These are phyloP conservation scores for Polyodon spathula DNA, from an alignment of 2,113 vertebrate species.

Conservation along the genomic window DNA sequence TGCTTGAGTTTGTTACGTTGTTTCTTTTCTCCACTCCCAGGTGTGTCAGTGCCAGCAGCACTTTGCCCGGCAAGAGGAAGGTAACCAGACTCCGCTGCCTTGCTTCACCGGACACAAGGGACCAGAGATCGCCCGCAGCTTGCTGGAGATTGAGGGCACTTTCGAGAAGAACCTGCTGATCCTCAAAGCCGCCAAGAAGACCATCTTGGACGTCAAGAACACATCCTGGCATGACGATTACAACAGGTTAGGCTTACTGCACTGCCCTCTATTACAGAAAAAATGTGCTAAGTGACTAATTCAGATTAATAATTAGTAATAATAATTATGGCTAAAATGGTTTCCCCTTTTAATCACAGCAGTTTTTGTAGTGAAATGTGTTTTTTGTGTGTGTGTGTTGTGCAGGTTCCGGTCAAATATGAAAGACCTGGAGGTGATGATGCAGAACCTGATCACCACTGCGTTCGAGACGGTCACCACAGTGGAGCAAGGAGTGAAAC, in stretches of 20 bases:
- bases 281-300: too few relatives aligned
- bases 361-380: neutral
- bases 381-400: slow-evolving; percentile 14
- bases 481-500: slow-evolving; percentile 61
- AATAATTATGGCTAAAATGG: too few relatives aligned
- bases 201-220: slow-evolving; percentile 62
- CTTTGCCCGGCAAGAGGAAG: slow-evolving; percentile 59
- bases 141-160: slow-evolving; percentile 58
- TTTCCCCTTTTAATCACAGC: too few relatives aligned
- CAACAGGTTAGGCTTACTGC: slow-evolving; percentile 43
- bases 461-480: slow-evolving; percentile 58
- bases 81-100: slow-evolving; percentile 46
- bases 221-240: slow-evolving; percentile 66
- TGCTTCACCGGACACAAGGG: slow-evolving; percentile 58
- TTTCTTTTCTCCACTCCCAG: slow-evolving; percentile 38
- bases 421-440: slow-evolving; percentile 62
- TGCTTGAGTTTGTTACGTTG: neutral
- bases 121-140: slow-evolving; percentile 48
- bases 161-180: slow-evolving; percentile 52
- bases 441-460: slow-evolving; percentile 63
- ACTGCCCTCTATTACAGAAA: too few relatives aligned
- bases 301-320: too few relatives aligned
- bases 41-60: slow-evolving; percentile 76
- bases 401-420: slow-evolving; percentile 48
- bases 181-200: slow-evolving; percentile 43